Base-by-base conservation (phyloP, 1,140 invertebrate species). In the Saccostrea cuccullata region DNA sequence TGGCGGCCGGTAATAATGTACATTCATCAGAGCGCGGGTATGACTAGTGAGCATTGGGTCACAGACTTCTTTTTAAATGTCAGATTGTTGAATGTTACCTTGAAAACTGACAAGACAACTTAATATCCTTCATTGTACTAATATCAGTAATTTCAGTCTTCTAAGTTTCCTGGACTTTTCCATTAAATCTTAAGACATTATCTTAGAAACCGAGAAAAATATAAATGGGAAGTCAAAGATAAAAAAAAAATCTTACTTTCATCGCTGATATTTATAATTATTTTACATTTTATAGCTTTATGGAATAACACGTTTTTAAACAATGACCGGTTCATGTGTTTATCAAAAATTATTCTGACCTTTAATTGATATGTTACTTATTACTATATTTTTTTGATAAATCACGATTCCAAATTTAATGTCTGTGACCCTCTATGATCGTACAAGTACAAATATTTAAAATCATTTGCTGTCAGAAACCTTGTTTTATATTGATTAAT, bases 391-490 rank as follows among this genome's bases (percentile, higher is more conserved):
- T 36, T 30, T 20, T 77, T 77, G 70, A 77, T 77, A 77, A 77
- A 77, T 77, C 30, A 30, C 70, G 11, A 30, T 36, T 15, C 26
- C 23, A 77, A 77, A 36, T 77, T 77, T 77, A 77, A 77, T 77
- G 26, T 77, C 23, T 77, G 30, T 77, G 23, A 77, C 2, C 70
- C 23, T 77, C 15, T 77, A 15, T 6, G 30, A 30, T 30, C 15
- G 26, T 77, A 77, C 70, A 77, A 77, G 70, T 77, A 77, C 70
- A 77, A 77, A 15, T 77, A 30, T 15, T 30, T 36, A 77, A 36
- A 15, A 13, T 77, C 30, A 13, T 9, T 13, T 26, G 15, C 30
- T 73, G 23, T 26, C 70, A 36, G 0, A 77, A 77, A 47, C 47
- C 47, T 47, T 47, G 47, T 47, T 47, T 47, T 47, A 47, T 47